These are phyloP conservation scores for Lutraria lutraria DNA, from an alignment of 2,888 invertebrate species.

Conservation along the genomic window DNA sequence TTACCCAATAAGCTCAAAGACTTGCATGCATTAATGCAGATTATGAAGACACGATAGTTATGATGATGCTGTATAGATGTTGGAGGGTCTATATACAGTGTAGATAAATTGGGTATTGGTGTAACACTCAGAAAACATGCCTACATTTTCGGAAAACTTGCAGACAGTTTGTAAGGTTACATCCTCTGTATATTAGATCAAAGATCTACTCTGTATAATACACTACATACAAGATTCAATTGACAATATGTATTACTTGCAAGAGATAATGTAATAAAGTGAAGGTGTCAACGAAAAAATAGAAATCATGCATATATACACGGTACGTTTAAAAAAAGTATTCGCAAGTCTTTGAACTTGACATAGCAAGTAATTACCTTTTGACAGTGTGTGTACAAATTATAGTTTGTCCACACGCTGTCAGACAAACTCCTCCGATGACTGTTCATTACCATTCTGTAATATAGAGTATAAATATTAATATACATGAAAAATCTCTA, in stretches of 20 bases:
- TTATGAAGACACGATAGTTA: neutral
- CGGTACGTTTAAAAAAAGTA: neutral
- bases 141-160: neutral
- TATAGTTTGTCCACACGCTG: constrained; percentile 12
- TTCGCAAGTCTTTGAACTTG: constrained; percentile 35
- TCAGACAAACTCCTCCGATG: constrained; percentile 67
- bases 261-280: constrained; percentile 3
- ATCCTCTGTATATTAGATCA: neutral
- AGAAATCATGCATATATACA: constrained; percentile 11
- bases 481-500: neutral
- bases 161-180: neutral
- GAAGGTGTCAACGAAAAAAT: constrained; percentile 6
- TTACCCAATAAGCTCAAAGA: constrained; percentile 29
- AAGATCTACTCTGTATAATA: neutral
- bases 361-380: constrained; percentile 38
- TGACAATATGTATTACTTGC: constrained; percentile 13
- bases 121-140: neutral
- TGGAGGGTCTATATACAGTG: neutral
- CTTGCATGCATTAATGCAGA: constrained; percentile 11
- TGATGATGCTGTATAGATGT: neutral
- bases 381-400: constrained; percentile 17
- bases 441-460: constrained; percentile 64
- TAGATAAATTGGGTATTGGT: neutral
- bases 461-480: constrained; percentile 46
- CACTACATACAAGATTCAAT: constrained; percentile 19